Evolutionary conservation across 1,140 invertebrate genomes (phyloP).

Genomic region (Eciton burchellii): DNA sequence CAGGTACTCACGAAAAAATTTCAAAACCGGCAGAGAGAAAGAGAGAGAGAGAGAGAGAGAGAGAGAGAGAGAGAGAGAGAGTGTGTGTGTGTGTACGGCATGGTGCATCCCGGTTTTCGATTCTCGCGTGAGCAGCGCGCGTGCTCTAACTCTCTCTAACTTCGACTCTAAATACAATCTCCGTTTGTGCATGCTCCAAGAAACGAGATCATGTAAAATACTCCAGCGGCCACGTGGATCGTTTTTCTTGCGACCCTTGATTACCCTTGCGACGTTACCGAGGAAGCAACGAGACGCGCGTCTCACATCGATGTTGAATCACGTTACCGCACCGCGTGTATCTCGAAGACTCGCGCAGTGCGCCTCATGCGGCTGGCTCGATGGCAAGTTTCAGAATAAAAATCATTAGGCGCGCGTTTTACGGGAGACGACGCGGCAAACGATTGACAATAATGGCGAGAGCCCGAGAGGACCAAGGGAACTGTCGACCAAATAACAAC

Average conservation of each 20-base stretch:
- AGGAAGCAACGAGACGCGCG: neutral
- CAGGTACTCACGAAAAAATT: constrained; percentile 25
- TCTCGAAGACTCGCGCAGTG: neutral
- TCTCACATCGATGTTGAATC: neutral
- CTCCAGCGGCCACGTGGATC: neutral
- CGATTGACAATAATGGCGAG: constrained; percentile 46
- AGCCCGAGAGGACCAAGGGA: constrained; percentile 15
- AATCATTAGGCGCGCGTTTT: constrained; percentile 32
- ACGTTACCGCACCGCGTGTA: neutral
- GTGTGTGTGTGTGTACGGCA: too few relatives aligned
- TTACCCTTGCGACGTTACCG: neutral
- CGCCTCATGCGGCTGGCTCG: neutral
- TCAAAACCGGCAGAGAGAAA: neutral
- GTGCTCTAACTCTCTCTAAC: neutral
- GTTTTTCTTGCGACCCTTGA: neutral
- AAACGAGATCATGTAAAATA: neutral
- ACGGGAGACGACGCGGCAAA: constrained; percentile 16
- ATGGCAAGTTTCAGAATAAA: constrained; percentile 26
- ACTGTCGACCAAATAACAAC: constrained; percentile 43
- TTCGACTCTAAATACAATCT: neutral
- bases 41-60: too few relatives aligned
- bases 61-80: too few relatives aligned
- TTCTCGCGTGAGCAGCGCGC: neutral
- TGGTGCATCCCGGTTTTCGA: neutral
- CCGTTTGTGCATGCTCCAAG: neutral